Conservation (phyloP, 2,113 vertebrate species). For the Zosterops borbonicus region DNA sequence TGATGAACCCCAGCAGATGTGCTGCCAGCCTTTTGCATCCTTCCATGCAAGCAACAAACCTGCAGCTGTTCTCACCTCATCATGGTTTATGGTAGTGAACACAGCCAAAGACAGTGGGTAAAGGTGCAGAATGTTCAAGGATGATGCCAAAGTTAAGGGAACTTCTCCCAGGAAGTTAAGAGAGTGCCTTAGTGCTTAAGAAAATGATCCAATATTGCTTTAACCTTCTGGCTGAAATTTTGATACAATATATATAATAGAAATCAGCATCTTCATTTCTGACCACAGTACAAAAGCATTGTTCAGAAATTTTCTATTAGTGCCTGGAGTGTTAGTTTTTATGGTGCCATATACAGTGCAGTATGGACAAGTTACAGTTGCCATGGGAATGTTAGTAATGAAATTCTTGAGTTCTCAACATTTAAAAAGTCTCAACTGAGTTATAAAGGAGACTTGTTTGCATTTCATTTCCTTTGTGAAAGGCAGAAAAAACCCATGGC, state of each 20-base stretch:
- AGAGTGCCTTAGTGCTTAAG: neutral
- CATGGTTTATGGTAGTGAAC: neutral
- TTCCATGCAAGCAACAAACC: neutral
- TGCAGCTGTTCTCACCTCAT: neutral
- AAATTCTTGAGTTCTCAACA: conserved; percentile 43
- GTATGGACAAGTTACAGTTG: conserved; percentile 39
- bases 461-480: conserved; percentile 56
- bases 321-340: conserved; percentile 34
- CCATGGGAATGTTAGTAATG: conserved; percentile 42
- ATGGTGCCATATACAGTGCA: conserved; percentile 5
- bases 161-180: neutral
- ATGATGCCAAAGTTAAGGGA: neutral
- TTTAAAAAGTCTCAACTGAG: conserved; percentile 43
- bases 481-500: neutral
- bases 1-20: neutral
- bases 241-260: neutral
- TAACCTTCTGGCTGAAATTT: conserved; percentile 15
- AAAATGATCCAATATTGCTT: neutral
- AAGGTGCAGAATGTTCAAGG: neutral
- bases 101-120: neutral
- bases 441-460: conserved; percentile 37
- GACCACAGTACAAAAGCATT: neutral
- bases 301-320: conserved; percentile 9
- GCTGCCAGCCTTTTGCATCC: neutral
- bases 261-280: conserved; percentile 22